Evolutionary conservation across 2,888 invertebrate species (phyloP).

Genomic region (Chaetoderma sp.): DNA sequence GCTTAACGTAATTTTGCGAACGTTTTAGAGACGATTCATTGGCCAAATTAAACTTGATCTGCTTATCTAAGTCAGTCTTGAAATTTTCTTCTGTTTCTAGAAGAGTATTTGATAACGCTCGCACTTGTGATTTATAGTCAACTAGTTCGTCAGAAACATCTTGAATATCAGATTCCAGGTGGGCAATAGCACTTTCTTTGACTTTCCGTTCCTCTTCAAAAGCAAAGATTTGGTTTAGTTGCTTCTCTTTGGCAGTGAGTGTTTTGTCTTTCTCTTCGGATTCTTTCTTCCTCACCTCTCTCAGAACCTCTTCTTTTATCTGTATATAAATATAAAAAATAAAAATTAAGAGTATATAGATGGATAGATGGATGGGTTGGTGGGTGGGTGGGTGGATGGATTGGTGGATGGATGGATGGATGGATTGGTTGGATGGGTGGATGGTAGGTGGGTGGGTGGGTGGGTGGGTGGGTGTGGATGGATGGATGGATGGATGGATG

Average conservation of each 20-base stretch:
- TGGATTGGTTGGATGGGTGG: too few relatives aligned
- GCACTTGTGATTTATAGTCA: constrained; percentile 41
- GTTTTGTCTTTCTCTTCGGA: constrained; percentile 52
- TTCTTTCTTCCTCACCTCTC: constrained; percentile 38
- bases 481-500: too few relatives aligned
- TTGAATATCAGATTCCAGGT: constrained; percentile 39
- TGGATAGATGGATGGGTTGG: too few relatives aligned
- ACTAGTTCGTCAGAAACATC: constrained; percentile 36
- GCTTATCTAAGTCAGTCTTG: constrained; percentile 44
- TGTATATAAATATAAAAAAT: constrained; percentile 13
- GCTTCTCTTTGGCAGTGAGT: constrained; percentile 50
- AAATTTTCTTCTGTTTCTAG: constrained; percentile 43
- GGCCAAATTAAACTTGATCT: constrained; percentile 52
- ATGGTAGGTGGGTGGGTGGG: too few relatives aligned
- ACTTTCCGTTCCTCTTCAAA: constrained; percentile 44
- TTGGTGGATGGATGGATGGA: too few relatives aligned
- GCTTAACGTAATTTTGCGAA: constrained; percentile 34
- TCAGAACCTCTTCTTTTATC: constrained; percentile 39
- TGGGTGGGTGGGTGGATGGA: too few relatives aligned
- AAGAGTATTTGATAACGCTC: constrained; percentile 35
- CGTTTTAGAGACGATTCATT: constrained; percentile 50
- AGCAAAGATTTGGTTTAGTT: constrained; percentile 48
- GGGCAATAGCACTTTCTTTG: constrained; percentile 37
- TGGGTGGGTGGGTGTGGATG: too few relatives aligned
- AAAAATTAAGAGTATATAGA: too few relatives aligned